A percentile compares a stretch with the other conserved stretches of the same genome.
Conservation (phyloP, 2,797 vertebrate genomes). For the Champsocephalus esox region DNA sequence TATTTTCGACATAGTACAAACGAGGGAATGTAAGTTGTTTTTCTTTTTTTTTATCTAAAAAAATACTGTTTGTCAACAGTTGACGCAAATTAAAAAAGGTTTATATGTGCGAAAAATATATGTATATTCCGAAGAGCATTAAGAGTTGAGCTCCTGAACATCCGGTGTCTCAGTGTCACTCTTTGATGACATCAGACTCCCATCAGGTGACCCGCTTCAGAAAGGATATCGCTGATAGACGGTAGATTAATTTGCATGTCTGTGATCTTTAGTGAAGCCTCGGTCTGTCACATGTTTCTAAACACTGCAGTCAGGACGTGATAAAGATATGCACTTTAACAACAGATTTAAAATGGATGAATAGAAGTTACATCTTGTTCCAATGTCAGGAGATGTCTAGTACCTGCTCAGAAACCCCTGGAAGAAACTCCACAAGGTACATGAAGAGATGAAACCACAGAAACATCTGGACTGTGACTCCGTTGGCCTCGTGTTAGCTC, state of each 20-base stretch:
- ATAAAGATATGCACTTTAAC: constrained; percentile 91
- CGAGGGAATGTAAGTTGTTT: too few species aligned
- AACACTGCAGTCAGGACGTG: constrained; percentile 79
- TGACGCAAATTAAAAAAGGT: too few species aligned
- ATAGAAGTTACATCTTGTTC: constrained; percentile 62
- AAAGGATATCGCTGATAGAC: not conserved
- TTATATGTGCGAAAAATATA: too few species aligned
- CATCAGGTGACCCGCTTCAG: not conserved
- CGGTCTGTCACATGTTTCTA: constrained; percentile 80
- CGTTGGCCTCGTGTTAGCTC: constrained; percentile 30
- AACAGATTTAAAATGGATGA: constrained; percentile 34
- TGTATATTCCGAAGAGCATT: not conserved
- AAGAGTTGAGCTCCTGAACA: not conserved
- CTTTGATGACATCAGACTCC: not conserved
- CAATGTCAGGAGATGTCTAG: constrained; percentile 49
- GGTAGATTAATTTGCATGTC: not conserved
- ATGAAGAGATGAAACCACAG: constrained; percentile 30
- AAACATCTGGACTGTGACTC: constrained; percentile 27
- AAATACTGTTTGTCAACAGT: too few species aligned
- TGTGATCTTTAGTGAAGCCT: not conserved
- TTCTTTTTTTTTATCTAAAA: too few species aligned
- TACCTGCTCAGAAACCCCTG: constrained; percentile 20
- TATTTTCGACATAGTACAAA: not conserved
- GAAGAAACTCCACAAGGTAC: constrained; percentile 40
- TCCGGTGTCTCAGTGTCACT: too few species aligned